Evolutionary conservation across 1,140 invertebrate genomes (phyloP), one percentile per base, ranked within the genome.

Genomic region (Trachymyrmex cornetzi): DNA sequence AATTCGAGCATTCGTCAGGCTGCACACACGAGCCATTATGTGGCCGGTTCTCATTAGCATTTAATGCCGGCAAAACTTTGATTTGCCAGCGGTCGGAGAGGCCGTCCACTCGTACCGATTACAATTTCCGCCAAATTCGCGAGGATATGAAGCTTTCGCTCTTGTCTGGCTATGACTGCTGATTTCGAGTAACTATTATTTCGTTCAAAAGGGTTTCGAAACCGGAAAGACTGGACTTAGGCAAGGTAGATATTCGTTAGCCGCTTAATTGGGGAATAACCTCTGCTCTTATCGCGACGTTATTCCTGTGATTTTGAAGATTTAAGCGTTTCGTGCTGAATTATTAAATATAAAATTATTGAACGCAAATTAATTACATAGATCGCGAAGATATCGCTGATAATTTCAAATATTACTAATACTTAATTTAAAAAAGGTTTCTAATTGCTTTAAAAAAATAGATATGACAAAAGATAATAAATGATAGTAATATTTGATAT

Each of bases 21-120:
- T 72, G 87, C 91, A 90, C 87, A 92, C 85, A 92, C 91, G 89
- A 89, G 86, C 87, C 91, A 92, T 92, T 92, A 92, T 92, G 90
- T 84, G 85, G 79, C 87, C 77, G 82, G 88, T 88, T 91, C 92
- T 93, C 90, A 93, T 92, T 88, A 91, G 91, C 90, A 93, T 93
- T 93, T 93, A 93, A 93, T 93, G 90, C 92, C 90, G 81, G 81
- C 82, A 77, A 92, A 92, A 93, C 88, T 92, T 92, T 92, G 93
- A 93, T 93, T 93, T 93, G 90, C 89, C 91, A 63, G 86, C 87
- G 88, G 91, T 88, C 88, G 80, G 27, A 89, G 77, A 91, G 84
- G 67, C 87, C 84, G 63, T 84, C 88, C 86, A 91, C 92, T 93
- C 91, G 75, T 92, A 67, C 90, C 89, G 92, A 93, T 93, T 93